Percentiles rank a stretch among this genome's conserved stretches.
Evolutionary conservation across 2,888 invertebrate genomes (phyloP).

Genomic region (Gerris lacustris): DNA sequence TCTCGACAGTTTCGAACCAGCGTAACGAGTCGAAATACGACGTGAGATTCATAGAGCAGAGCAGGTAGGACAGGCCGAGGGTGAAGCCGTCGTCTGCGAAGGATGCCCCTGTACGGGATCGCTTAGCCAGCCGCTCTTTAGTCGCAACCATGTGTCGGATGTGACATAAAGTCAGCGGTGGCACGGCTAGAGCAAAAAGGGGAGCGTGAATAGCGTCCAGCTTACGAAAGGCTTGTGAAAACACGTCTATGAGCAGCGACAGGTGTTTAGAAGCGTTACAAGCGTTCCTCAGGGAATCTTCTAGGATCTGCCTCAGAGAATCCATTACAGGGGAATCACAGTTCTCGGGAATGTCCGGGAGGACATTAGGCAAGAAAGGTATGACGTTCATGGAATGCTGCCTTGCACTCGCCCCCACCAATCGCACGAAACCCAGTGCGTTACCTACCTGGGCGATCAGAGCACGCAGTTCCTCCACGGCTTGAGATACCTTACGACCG

Average conservation of each 20-base stretch:
- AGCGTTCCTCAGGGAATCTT: conserved; percentile 67
- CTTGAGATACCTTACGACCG: conserved; percentile 73
- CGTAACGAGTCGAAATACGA: conserved; percentile 79
- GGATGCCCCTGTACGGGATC: conserved; percentile 71
- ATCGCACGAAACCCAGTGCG: conserved; percentile 88
- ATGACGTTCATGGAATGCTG: conserved; percentile 86
- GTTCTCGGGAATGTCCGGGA: conserved; percentile 48
- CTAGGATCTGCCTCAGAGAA: conserved; percentile 64
- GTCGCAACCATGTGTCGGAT: conserved; percentile 83
- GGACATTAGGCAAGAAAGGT: conserved; percentile 73
- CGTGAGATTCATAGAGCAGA: conserved; percentile 78
- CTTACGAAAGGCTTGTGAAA: conserved; percentile 43
- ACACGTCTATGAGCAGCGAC: conserved; percentile 73
- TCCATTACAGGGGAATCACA: conserved; percentile 53
- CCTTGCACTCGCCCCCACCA: conserved; percentile 85
- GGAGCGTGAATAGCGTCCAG: conserved; percentile 57
- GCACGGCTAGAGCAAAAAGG: conserved; percentile 85
- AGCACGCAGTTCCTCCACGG: conserved; percentile 77
- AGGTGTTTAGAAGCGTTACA: conserved; percentile 82
- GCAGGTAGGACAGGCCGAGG: conserved; percentile 83
- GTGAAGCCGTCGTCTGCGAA: conserved; percentile 98
- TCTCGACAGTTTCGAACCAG: conserved; percentile 83
- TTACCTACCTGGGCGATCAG: conserved; percentile 89
- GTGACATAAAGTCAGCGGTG: conserved; percentile 86
- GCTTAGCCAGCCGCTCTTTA: conserved; percentile 80